Base-by-base conservation (phyloP, 2,113 vertebrate species). In the Phrynocephalus versicolor region DNA sequence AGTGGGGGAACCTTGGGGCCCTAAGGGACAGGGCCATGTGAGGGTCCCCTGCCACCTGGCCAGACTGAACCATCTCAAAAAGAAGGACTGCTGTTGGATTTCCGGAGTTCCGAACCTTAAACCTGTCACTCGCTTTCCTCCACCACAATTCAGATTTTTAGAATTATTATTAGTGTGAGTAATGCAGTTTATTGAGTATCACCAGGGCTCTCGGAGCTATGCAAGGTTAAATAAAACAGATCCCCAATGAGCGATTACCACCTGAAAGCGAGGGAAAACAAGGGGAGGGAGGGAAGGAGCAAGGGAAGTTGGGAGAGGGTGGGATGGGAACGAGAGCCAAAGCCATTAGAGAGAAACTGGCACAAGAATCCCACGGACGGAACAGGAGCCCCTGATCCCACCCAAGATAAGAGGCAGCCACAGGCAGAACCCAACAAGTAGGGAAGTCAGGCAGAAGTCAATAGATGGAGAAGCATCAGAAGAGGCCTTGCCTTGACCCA, bases 141-240 rank as follows among this genome's bases (percentile, higher is more conserved):
- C 6, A 1, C n/a, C 45, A 35, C 19, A 13, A 16, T n/a, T 14
- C 62, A 67, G n/a, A 57, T 37, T 55, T 84, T 30, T 33, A 67
- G 7, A 57, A 37, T 69, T 37, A n/a, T 83, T 73, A 84, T 77
- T 77, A 76, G 41, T 30, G 62, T 60, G 67, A 72, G 81, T 57
- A 77, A 84, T 67, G 23, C 62, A 76, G 73, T 67, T 84, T 84
- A 72, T n/a, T 12, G 55, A 73, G 58, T 39, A 55, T 67, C 82
- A 57, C 35, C 41, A 18, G 6, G 35, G 30, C 73, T 75, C 58
- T 64, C 62, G 57, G 62, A 57, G 64, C 33, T 84, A 55, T 57
- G 30, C 62, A 37, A 69, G 74, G 74, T 70, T 84, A 84, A 77
- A 77, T 55, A 69, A 77, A 84, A 57, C 83, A 76, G 64, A 84